Evolutionary conservation across 2,113 vertebrate species (phyloP), one percentile per base, ranked within the genome.

Genomic region (Egretta garzetta): DNA sequence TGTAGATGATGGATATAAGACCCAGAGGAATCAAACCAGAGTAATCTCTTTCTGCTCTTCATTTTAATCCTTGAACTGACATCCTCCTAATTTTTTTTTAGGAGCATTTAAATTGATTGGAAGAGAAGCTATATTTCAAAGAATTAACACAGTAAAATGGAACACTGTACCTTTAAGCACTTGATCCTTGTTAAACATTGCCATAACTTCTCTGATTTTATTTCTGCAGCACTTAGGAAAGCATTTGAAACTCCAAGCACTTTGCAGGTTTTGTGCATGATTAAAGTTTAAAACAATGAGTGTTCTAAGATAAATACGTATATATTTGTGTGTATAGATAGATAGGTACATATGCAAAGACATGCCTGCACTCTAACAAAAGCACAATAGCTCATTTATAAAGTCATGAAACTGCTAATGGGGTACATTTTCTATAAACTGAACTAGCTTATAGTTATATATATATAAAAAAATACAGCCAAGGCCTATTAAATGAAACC

Each of bases 401-500:
- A 86, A 95, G 49, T 90, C 56, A 95, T 7, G 4, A 93, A 70
- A 67, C 10, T 87, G 74, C 60, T 96, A 88, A 85, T 80, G 15
- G 67, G 10, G 32, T 80, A 76, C 20, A 68, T 94, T 95, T 97
- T 70, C 52, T 88, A 27, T 76, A 86, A 93, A 95, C 8, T 71
- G 71, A 94, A 88, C 49, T 60, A 39, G 28, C 63, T 74, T 90
- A 49, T 66, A 80, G 47, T 95, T 96, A 47, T 55, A 53, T 52
- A 12, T 37, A 50, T 7, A 47, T 20, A 56, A 59, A 11, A 58
- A 56, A 88, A 84, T 62, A 55, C 21, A 84, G 28, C 30, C 32
- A 93, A 81, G 27, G 5, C 15, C 86, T 94, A 75, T 90, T 96
- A 96, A 94, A 84, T 93, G 68, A 97, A 98, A 96, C 37, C 53